phyloP scores from a whole-genome alignment of 1,140 invertebrate species.

The Papilio machaon region DNA sequence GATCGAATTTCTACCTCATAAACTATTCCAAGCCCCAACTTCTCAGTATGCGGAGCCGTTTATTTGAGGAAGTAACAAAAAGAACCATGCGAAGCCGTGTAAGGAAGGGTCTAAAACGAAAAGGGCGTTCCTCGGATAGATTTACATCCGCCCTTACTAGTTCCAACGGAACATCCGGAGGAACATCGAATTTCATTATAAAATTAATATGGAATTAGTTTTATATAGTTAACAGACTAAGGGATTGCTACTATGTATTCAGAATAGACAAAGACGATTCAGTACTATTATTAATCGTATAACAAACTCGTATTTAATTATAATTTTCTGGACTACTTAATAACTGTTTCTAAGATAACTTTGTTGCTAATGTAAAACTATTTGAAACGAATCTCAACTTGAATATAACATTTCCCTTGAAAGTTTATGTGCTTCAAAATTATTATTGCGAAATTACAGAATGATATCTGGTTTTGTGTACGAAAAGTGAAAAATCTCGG shows the following conservation, averaged over 20 bases:
- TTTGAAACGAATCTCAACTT: neutral
- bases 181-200: slow-evolving; percentile 31
- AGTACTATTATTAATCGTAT: neutral
- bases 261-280: neutral
- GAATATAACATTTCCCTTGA: neutral
- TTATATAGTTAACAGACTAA: neutral
- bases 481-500: slow-evolving; percentile 57
- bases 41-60: slow-evolving; percentile 48
- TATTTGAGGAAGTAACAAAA: slow-evolving; percentile 53
- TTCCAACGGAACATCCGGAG: neutral
- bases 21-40: slow-evolving; percentile 57
- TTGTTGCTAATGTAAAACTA: neutral
- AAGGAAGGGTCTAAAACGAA: slow-evolving; percentile 35
- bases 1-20: slow-evolving; percentile 70
- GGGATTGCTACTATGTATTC: neutral
- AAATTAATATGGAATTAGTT: slow-evolving; percentile 16
- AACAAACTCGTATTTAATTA: neutral
- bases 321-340: neutral
- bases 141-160: slow-evolving; percentile 35
- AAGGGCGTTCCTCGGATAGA: slow-evolving; percentile 39
- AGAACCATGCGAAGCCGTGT: slow-evolving; percentile 44
- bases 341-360: neutral
- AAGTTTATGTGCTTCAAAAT: slow-evolving; percentile 8
- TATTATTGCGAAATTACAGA: slow-evolving; percentile 24
- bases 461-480: slow-evolving; percentile 54